A percentile compares a stretch with the other conserved stretches of the same genome.
Evolutionary conservation across 92 coral and sea anemone genomes (phyloP).

Genomic region (Diadumene lineata): DNA sequence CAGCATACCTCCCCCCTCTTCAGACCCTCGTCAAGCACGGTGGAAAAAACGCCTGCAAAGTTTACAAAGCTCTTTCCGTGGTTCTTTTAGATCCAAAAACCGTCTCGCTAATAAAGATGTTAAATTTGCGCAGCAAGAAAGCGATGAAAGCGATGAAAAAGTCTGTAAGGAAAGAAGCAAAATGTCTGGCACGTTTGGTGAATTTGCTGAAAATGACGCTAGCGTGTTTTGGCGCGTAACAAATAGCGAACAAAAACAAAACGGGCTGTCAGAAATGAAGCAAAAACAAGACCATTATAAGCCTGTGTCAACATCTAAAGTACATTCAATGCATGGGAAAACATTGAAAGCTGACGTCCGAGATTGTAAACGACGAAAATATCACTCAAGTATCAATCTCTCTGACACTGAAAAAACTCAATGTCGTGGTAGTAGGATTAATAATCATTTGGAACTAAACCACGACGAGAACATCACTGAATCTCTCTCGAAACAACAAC

Average conservation of each 20-base stretch:
- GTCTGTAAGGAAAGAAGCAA: neutral
- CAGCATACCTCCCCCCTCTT: constrained; percentile 21
- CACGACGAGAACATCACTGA: constrained; percentile 15
- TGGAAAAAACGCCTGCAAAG: constrained; percentile 60
- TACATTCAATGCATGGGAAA: constrained; percentile 55
- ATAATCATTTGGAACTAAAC: neutral
- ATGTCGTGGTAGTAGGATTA: constrained; percentile 13
- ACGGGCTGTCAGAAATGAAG: constrained; percentile 31
- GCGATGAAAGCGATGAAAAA: neutral
- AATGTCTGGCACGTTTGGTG: neutral
- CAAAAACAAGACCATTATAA: constrained; percentile 18
- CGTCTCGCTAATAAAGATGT: neutral
- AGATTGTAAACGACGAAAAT: constrained; percentile 46
- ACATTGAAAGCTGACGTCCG: constrained; percentile 48
- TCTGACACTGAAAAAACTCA: constrained; percentile 25
- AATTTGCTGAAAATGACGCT: constrained; percentile 19
- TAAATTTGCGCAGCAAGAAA: neutral
- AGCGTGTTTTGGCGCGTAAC: constrained; percentile 50
- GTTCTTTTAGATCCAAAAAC: constrained; percentile 44
- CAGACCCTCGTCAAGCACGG: constrained; percentile 17
- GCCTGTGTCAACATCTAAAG: constrained; percentile 40
- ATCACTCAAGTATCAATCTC: constrained; percentile 38
- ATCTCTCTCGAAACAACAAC: constrained; percentile 33
- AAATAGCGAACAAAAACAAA: constrained; percentile 32
- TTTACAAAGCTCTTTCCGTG: constrained; percentile 40